Evolutionary conservation across 2,113 vertebrate species (phyloP).

Genomic region (Lampris incognitus): DNA sequence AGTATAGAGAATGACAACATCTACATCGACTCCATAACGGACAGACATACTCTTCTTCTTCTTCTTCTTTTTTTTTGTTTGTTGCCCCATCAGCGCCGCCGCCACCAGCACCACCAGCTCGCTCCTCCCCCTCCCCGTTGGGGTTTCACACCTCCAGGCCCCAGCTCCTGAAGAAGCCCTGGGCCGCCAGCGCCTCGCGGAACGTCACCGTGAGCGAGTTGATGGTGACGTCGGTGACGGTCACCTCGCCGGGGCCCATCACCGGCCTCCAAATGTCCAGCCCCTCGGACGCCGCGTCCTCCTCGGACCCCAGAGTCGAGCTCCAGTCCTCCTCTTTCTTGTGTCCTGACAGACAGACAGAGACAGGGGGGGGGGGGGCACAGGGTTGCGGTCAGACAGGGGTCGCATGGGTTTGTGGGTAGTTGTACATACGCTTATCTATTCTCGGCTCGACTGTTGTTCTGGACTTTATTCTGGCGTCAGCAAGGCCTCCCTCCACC

Average conservation of each 20-base stretch:
- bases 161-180: slow-evolving; percentile 95
- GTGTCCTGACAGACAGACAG: slow-evolving; percentile 54
- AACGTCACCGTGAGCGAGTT: slow-evolving; percentile 98
- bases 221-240: slow-evolving; percentile 96
- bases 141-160: slow-evolving; percentile 82
- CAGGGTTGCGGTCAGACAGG: slow-evolving; percentile 18
- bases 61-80: no score
- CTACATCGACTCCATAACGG: background rate
- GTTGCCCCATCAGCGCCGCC: background rate
- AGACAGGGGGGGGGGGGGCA: background rate
- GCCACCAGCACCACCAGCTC: background rate
- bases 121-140: background rate
- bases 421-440: background rate
- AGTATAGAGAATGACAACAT: slow-evolving; percentile 4
- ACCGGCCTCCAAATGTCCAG: slow-evolving; percentile 67
- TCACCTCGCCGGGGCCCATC: slow-evolving; percentile 86
- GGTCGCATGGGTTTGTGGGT: slow-evolving; percentile 19
- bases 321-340: slow-evolving; percentile 53
- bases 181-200: slow-evolving; percentile 90
- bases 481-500: no score
- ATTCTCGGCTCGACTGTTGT: background rate
- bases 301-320: slow-evolving; percentile 19
- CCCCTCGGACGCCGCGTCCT: slow-evolving; percentile 16
- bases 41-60: background rate
- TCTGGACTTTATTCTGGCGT: no score